phyloP scores from a whole-genome alignment of 2,113 vertebrate genomes.

The Pao palembangensis region DNA sequence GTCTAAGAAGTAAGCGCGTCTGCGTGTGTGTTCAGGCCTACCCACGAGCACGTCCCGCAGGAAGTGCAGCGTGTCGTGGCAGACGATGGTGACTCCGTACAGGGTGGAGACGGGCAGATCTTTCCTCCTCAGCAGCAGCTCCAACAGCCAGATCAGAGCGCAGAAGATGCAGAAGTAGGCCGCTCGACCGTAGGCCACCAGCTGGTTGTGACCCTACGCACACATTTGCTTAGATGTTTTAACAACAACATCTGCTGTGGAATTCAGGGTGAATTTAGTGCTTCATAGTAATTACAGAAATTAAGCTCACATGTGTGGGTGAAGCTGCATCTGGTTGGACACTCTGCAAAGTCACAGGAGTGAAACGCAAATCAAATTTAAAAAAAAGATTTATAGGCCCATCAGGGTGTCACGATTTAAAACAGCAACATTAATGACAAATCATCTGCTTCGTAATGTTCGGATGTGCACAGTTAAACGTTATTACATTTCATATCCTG shows the following conservation, averaged over 20 bases:
- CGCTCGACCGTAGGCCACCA: slow-evolving; percentile 93
- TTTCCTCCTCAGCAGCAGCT: slow-evolving; percentile 81
- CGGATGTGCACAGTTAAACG: too few species aligned
- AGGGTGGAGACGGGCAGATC: slow-evolving; percentile 80
- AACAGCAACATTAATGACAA: too few species aligned
- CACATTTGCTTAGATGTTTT: background rate
- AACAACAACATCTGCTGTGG: background rate
- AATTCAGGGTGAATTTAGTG: too few species aligned
- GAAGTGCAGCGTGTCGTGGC: slow-evolving; percentile 77
- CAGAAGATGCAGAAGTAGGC: slow-evolving; percentile 96
- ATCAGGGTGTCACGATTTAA: too few species aligned
- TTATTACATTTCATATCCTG: background rate
- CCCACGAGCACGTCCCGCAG: slow-evolving; percentile 86
- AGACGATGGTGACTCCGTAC: slow-evolving; percentile 88
- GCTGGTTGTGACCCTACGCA: slow-evolving; percentile 90
- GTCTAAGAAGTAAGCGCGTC: background rate
- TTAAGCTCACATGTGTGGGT: slow-evolving; percentile 89
- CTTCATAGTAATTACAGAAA: background rate
- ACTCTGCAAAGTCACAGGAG: slow-evolving; percentile 75
- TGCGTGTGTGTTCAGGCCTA: slow-evolving; percentile 55
- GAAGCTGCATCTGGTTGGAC: slow-evolving; percentile 96
- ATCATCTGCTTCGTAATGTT: too few species aligned
- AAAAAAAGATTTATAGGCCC: background rate
- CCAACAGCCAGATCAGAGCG: slow-evolving; percentile 91
- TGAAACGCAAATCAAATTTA: background rate